Conservation (phyloP, 2,797 vertebrate genomes). For the Bucorvus abyssinicus region DNA sequence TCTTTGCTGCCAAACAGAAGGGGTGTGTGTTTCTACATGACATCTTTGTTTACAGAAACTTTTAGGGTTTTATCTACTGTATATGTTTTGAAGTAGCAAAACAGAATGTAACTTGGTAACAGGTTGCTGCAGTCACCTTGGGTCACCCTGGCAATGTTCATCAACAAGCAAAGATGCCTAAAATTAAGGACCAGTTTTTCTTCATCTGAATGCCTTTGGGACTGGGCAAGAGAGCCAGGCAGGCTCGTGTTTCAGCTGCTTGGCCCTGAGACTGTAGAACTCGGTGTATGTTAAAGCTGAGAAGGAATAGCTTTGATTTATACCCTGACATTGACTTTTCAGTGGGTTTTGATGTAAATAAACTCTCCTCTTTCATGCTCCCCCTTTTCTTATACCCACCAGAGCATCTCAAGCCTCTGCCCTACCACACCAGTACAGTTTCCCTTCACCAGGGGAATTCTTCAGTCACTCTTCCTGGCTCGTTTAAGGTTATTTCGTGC, state of each 20-base stretch:
- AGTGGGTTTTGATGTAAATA: background rate
- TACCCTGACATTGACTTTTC: background rate
- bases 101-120: fast-evolving
- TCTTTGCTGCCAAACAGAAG: background rate
- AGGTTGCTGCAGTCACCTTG: background rate
- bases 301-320: background rate
- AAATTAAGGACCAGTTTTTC: background rate
- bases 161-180: background rate
- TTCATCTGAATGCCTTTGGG: fast-evolving
- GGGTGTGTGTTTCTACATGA: background rate
- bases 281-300: background rate
- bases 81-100: background rate
- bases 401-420: background rate
- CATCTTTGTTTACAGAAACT: background rate
- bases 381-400: background rate
- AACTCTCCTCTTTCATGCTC: background rate
- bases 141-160: too few relatives aligned
- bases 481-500: background rate
- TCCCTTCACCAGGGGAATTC: background rate
- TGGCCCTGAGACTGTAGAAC: background rate
- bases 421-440: background rate
- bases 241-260: background rate
- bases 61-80: background rate
- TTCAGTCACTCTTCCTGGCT: background rate
- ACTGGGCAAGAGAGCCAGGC: background rate